Conservation (phyloP, 2,888 invertebrate genomes). For the Andricus quercusramuli region DNA sequence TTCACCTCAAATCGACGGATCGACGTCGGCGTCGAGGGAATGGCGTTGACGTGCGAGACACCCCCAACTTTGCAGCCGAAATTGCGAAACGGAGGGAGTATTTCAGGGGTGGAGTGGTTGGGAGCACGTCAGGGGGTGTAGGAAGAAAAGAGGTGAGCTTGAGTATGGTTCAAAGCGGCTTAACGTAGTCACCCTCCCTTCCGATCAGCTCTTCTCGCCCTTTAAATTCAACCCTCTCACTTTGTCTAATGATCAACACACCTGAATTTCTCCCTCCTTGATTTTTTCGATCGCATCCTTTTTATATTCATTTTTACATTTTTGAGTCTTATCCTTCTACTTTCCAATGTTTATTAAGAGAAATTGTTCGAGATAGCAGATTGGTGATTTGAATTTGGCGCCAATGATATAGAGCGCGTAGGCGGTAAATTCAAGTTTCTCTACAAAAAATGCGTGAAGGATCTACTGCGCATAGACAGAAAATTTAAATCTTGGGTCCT, state of each 20-base stretch:
- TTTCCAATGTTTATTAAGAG: not conserved
- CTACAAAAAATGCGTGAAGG: not conserved
- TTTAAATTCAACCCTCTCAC: not conserved
- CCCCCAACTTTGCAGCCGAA: constrained; percentile 9
- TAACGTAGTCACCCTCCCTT: not conserved
- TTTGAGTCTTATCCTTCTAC: not conserved
- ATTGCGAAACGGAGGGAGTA: constrained; percentile 4
- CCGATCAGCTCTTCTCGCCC: not conserved
- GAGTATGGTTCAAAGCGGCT: not conserved
- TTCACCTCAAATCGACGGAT: constrained; percentile 38
- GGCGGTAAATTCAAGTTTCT: not conserved
- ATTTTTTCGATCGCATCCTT: not conserved
- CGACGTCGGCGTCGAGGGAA: constrained; percentile 7
- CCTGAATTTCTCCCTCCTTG: not conserved
- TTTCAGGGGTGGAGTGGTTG: constrained; percentile 11
- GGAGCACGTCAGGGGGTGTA: not conserved
- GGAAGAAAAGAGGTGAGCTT: not conserved
- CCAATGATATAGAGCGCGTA: not conserved
- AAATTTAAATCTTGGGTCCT: not conserved
- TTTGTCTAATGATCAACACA: not conserved
- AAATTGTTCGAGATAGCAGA: not conserved
- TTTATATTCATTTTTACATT: not conserved
- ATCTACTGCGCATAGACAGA: not conserved
- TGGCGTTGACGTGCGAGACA: constrained; percentile 6
- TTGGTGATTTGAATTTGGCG: not conserved